Base-by-base conservation (phyloP, 2,797 vertebrate species). In the Mus minutoides region DNA sequence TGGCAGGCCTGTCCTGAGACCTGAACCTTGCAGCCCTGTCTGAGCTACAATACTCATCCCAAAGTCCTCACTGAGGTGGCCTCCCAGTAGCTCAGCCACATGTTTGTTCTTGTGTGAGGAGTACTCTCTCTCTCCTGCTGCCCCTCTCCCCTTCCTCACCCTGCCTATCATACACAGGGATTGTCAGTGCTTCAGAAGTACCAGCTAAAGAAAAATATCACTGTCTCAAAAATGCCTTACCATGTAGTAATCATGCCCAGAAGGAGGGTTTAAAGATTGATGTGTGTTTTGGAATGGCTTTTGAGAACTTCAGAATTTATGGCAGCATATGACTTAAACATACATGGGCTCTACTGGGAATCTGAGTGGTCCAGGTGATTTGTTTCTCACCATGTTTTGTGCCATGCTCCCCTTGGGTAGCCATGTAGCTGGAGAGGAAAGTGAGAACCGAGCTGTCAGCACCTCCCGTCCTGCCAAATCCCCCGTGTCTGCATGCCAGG, bases 401-500 rank as follows among this genome's bases (percentile, higher is more conserved):
- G 93, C 83, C 0, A 0, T 2, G 2, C 21, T 40, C n/a, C 84
- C 69, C 60, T 26, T 9, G 13, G 46, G 80, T 77, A 0, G 73
- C 90, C 90, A 58, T 86, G 77, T 52, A 46, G 92, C 77, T 40
- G 34, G 62, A 83, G 83, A 80, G 43, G 71, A 75, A n/a, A 31
- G 80, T 64, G 94, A 93, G 96, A 92, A 79, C 76, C 84, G 88
- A 88, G 90, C 90, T 96, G 94, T 97, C 87, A 64, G 73, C 96
- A 95, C 19, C 40, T 88, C 76, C 6, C 0, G 31, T 92, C 31
- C 90, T 90, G 96, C 94, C 90, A 95, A 97, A 54, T 58, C 73
- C 84, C 34, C 3, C n/a, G 40, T 88, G 76, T 69, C 49, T 52
- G 43, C 62, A 82, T 88, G 94, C 88, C 94, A 71, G 77, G 60